A percentile compares a stretch with the other conserved stretches of the same genome.
phyloP scores from a whole-genome alignment of 2,113 vertebrate genomes.

The Pampusana beccarii region DNA sequence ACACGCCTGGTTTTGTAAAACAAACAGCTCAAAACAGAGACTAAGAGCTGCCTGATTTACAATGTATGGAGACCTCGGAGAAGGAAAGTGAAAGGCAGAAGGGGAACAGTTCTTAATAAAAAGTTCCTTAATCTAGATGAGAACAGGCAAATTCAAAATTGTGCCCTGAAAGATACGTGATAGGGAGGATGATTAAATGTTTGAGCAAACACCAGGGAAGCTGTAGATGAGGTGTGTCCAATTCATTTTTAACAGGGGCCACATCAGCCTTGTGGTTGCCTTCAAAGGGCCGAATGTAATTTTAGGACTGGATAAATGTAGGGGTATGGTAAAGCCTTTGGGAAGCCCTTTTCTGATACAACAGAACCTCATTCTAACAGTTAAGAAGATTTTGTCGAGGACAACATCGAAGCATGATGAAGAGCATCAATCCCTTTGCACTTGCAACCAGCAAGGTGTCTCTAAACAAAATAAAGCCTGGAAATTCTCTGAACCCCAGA shows the following conservation, averaged over 20 bases:
- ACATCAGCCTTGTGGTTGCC: too few relatives aligned
- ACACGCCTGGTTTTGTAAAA: neutral
- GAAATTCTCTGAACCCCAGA: neutral
- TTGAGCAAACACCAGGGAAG: neutral
- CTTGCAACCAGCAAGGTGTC: neutral
- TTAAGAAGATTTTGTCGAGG: neutral
- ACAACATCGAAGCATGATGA: rapidly evolving
- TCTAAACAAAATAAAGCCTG: neutral
- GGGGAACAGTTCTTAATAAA: neutral
- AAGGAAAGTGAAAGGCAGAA: neutral
- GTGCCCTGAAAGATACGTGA: neutral
- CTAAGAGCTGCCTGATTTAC: neutral
- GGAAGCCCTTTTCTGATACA: neutral
- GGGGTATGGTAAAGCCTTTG: neutral
- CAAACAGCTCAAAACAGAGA: neutral
- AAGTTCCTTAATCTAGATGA: neutral
- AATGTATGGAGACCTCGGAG: rapidly evolving
- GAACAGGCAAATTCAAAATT: neutral
- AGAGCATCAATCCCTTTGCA: neutral
- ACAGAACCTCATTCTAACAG: neutral
- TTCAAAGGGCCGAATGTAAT: too few relatives aligned
- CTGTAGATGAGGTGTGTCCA: neutral
- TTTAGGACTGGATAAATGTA: too few relatives aligned
- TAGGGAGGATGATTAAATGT: neutral
- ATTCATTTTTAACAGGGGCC: too few relatives aligned